phyloP scores from a whole-genome alignment of 1,140 invertebrate genomes.

The Chymomyza costata region DNA sequence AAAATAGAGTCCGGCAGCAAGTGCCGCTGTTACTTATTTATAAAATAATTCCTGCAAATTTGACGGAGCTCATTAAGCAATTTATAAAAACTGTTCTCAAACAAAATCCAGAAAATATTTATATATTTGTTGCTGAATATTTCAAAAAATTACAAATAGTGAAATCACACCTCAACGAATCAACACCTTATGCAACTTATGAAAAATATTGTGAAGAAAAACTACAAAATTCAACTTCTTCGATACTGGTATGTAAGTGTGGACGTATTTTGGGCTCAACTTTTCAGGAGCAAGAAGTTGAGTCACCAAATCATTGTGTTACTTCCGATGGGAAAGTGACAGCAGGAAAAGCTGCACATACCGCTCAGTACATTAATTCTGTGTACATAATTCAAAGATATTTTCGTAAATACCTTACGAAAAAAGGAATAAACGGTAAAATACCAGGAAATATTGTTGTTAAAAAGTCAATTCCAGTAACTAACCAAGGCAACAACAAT shows the following conservation, averaged over 20 bases:
- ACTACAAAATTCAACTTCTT: neutral
- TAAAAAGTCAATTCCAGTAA: too few relatives aligned
- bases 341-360: neutral
- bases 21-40: slow-evolving; percentile 61
- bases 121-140: slow-evolving; percentile 76
- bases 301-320: too few relatives aligned
- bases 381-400: slow-evolving; percentile 48
- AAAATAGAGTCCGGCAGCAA: slow-evolving; percentile 46
- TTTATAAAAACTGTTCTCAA: slow-evolving; percentile 77
- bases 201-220: slow-evolving; percentile 47
- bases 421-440: slow-evolving; percentile 5
- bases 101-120: slow-evolving; percentile 76
- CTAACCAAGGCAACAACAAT: too few relatives aligned
- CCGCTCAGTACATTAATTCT: slow-evolving; percentile 26
- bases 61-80: slow-evolving; percentile 77
- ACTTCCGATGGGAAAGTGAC: neutral
- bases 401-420: slow-evolving; percentile 40
- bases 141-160: slow-evolving; percentile 75
- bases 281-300: too few relatives aligned
- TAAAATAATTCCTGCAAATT: slow-evolving; percentile 76
- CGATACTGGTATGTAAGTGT: slow-evolving; percentile 44
- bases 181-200: slow-evolving; percentile 40
- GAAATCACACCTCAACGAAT: slow-evolving; percentile 44
- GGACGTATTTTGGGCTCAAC: slow-evolving; percentile 31
- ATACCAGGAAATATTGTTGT: too few relatives aligned